These are phyloP conservation scores for Erebia palarica DNA, from an alignment of 2,888 invertebrate species.

Conservation along the genomic window DNA sequence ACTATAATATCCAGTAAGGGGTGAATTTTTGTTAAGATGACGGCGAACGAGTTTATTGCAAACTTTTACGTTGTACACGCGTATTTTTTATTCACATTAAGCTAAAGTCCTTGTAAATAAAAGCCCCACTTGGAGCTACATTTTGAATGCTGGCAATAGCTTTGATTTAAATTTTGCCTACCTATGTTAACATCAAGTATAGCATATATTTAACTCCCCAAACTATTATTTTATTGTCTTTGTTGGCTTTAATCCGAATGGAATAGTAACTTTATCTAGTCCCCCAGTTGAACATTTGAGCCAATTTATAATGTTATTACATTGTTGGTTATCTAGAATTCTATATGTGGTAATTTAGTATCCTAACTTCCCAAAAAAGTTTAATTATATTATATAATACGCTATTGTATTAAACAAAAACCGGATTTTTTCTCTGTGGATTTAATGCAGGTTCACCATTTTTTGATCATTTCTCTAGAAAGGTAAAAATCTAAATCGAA, in stretches of 20 bases:
- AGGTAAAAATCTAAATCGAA: no score
- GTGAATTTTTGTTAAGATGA: no score
- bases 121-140: conserved; percentile 15
- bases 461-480: no score
- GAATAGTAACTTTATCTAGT: conserved; percentile 36
- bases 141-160: conserved; percentile 29
- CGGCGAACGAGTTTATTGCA: no score
- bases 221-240: conserved; percentile 38
- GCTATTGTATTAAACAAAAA: no score
- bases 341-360: not conserved
- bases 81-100: not conserved
- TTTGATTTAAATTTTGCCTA: conserved; percentile 23
- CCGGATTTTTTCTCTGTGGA: no score
- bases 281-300: conserved; percentile 31
- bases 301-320: conserved; percentile 23
- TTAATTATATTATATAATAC: no score
- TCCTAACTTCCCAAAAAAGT: not conserved
- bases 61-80: not conserved
- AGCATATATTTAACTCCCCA: conserved; percentile 31
- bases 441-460: no score
- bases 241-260: conserved; percentile 33
- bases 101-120: not conserved
- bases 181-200: conserved; percentile 9
- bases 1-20: not conserved
- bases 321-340: conserved; percentile 16